Percentiles rank a stretch among this genome's conserved stretches.
Evolutionary conservation across 2,113 vertebrate species (phyloP).

Genomic region (Scatophagus argus): DNA sequence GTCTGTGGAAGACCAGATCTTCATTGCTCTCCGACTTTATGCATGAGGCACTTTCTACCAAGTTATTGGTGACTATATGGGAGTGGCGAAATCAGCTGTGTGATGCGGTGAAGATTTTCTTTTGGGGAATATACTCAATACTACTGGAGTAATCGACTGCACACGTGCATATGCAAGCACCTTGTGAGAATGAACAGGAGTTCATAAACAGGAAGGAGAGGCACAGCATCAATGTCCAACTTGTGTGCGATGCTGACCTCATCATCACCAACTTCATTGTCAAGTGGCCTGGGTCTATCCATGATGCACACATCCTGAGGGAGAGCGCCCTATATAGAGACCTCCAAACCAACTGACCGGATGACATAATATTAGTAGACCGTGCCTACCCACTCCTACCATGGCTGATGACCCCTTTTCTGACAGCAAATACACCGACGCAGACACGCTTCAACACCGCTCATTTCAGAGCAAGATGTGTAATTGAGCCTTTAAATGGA

Average conservation of each 20-base stretch:
- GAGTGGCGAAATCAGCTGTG: no score
- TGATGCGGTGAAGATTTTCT: no score
- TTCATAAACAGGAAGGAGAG: background rate
- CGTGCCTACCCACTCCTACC: background rate
- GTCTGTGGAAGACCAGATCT: no score
- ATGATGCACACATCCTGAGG: background rate
- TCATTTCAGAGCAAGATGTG: no score
- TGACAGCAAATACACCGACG: background rate
- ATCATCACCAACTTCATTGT: background rate
- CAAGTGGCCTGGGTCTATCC: background rate
- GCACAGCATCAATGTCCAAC: background rate
- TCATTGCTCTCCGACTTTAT: no score
- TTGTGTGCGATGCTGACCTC: background rate
- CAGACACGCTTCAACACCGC: background rate
- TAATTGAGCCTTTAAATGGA: no score
- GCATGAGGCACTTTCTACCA: no score
- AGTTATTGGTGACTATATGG: no score
- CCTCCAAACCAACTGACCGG: background rate
- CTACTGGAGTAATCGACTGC: background rate
- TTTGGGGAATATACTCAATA: no score
- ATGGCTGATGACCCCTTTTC: conserved; percentile 4
- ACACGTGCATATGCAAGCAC: background rate
- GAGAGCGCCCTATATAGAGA: background rate
- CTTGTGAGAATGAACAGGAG: background rate
- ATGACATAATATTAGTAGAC: background rate